Conservation (phyloP, 2,113 vertebrate genomes). For the Podocnemis expansa region DNA sequence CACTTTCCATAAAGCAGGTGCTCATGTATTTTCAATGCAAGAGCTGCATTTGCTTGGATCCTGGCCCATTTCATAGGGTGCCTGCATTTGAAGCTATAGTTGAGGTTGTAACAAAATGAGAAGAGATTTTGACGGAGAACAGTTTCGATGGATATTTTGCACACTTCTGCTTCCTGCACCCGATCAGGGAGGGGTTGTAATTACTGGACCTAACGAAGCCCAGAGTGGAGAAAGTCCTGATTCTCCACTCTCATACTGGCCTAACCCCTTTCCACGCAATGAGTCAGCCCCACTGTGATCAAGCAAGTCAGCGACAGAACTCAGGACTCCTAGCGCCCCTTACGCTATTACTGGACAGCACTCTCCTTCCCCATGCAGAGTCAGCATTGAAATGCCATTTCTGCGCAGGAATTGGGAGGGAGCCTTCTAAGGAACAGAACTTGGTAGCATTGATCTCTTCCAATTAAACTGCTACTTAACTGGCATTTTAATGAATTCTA, state of each 20-base stretch:
- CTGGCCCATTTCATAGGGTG: not conserved
- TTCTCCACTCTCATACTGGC: not conserved
- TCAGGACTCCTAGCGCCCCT: not conserved
- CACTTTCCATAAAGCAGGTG: not conserved
- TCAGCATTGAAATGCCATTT: not conserved
- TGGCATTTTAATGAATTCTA: no score
- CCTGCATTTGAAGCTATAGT: not conserved
- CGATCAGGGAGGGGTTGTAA: not conserved
- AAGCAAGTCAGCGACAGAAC: not conserved
- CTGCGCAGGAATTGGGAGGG: not conserved
- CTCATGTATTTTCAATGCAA: not conserved
- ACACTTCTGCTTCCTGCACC: not conserved
- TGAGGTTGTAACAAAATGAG: not conserved
- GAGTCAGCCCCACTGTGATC: no score
- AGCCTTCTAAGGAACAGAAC: not conserved
- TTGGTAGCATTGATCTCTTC: not conserved
- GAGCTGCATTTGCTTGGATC: conserved; percentile 24
- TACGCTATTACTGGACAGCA: no score
- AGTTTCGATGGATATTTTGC: not conserved
- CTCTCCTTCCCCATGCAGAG: no score
- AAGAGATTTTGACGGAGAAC: not conserved
- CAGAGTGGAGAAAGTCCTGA: not conserved
- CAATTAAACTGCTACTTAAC: not conserved
- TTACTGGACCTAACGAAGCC: no score
- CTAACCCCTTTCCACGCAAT: no score